Percentiles rank a stretch among this genome's conserved stretches.
Conservation (phyloP, 2,113 vertebrate species). For the Recurvirostra avosetta region DNA sequence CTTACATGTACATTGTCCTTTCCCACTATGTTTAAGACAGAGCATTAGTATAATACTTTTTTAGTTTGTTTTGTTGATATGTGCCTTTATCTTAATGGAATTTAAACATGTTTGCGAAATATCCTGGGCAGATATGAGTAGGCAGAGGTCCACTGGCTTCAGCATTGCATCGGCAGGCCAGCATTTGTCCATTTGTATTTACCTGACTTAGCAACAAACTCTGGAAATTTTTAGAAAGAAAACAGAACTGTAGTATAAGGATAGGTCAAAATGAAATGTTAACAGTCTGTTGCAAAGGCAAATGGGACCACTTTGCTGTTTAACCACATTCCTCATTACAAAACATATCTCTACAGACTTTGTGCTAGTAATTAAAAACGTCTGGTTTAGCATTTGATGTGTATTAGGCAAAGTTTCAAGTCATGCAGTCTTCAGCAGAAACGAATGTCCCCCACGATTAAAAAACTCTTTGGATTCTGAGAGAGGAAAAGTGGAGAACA, state of each 20-base stretch:
- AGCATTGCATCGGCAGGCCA: background rate
- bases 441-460: background rate
- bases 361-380: constrained; percentile 63
- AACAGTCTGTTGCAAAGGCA: constrained; percentile 17
- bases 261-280: constrained; percentile 42
- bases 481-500: background rate
- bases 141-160: background rate
- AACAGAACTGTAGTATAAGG: background rate
- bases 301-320: constrained; percentile 44
- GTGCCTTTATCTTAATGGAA: background rate
- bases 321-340: constrained; percentile 46
- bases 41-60: background rate
- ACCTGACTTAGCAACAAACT: constrained; percentile 35
- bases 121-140: background rate
- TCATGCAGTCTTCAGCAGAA: constrained; percentile 47
- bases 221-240: constrained; percentile 13
- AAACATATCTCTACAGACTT: constrained; percentile 35
- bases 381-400: constrained; percentile 52
- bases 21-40: background rate
- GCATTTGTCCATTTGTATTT: constrained; percentile 19
- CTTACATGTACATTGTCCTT: background rate
- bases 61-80: background rate
- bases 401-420: constrained; percentile 42
- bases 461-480: background rate
- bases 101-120: background rate